Evolutionary conservation across 2,888 invertebrate species (phyloP).

Genomic region (Agrotis ipsilon): DNA sequence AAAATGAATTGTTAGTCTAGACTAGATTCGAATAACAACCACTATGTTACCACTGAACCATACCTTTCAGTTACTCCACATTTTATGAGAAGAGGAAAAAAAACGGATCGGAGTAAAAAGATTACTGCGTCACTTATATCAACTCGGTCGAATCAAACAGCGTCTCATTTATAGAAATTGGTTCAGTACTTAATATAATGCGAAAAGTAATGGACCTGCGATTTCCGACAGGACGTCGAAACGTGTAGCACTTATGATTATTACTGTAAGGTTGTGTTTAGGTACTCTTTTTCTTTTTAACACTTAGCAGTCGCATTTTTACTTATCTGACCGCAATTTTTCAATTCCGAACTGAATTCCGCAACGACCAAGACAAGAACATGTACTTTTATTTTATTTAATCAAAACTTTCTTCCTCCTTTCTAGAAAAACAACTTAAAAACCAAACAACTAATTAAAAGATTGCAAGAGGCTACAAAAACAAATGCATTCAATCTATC

Average conservation of each 20-base stretch:
- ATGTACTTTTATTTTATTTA: slow-evolving; percentile 8
- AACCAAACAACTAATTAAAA: slow-evolving; percentile 56
- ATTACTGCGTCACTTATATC: slow-evolving; percentile 6
- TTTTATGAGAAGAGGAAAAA: background rate
- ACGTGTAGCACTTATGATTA: background rate
- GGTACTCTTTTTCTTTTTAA: slow-evolving; percentile 5
- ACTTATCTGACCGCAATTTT: slow-evolving; percentile 1
- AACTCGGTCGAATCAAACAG: background rate
- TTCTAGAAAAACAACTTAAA: slow-evolving; percentile 33
- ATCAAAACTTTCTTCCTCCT: slow-evolving; percentile 9
- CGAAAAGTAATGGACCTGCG: slow-evolving; percentile 6
- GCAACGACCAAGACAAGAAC: background rate
- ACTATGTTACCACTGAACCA: background rate
- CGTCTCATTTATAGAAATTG: slow-evolving; percentile 19
- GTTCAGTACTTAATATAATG: slow-evolving; percentile 21
- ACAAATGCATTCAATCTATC: slow-evolving; percentile 55
- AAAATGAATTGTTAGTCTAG: background rate
- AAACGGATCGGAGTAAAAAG: slow-evolving; percentile 8
- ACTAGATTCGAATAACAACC: background rate
- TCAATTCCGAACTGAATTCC: background rate
- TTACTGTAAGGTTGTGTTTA: background rate
- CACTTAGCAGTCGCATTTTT: slow-evolving; percentile 1
- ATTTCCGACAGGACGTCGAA: background rate
- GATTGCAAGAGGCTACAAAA: slow-evolving; percentile 41
- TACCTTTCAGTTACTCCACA: background rate